Evolutionary conservation across 2,113 vertebrate species (phyloP), one percentile per base, ranked within the genome.

Genomic region (Taurulus bubalis): DNA sequence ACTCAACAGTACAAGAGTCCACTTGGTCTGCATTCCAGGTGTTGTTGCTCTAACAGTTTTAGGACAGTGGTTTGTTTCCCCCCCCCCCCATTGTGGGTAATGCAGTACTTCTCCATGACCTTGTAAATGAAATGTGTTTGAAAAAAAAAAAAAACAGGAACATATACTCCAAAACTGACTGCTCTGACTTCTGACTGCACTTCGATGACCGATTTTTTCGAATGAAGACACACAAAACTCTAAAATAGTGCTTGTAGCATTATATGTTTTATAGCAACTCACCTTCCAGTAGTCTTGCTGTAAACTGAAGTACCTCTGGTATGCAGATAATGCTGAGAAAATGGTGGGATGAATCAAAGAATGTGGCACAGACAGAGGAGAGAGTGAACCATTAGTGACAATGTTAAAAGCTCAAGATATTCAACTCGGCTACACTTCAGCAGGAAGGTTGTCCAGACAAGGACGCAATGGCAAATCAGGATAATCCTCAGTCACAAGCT

Each of bases 271-370:
- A 20, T 20, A 20, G 11, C 2, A 73, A 95, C 97, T 96, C 91
- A 99, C 98, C 98, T 98, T 99, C 98, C 98, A 99, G 97, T 99
- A 98, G 96, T 99, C 98, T 92, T 96, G 96, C 91, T 99, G 97
- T 97, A 98, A 98, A 98, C 96, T 98, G 97, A 98, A 99, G 97
- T 99, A 99, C 96, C 97, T 98, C 98, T 99, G 98, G 96, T 99
- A 99, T 95, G 98, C 98, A 95, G 98, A 99, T 97, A 99, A 98
- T 96, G 98, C 98, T 99, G 93, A 70, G 91, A 90, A 89, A 69
- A 89, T 62, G 30, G 20, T 1, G 28, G 12, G 9, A 65, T 5
- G 16, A 45, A 64, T 16, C 28, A 70, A 22, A 62, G 16, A 40
- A 34, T 1, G 56, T 2, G 34, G 67, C 5, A 32, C 1, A 62